phyloP scores from a whole-genome alignment of 2,888 invertebrate genomes.

The Leptopterna dolabrata region DNA sequence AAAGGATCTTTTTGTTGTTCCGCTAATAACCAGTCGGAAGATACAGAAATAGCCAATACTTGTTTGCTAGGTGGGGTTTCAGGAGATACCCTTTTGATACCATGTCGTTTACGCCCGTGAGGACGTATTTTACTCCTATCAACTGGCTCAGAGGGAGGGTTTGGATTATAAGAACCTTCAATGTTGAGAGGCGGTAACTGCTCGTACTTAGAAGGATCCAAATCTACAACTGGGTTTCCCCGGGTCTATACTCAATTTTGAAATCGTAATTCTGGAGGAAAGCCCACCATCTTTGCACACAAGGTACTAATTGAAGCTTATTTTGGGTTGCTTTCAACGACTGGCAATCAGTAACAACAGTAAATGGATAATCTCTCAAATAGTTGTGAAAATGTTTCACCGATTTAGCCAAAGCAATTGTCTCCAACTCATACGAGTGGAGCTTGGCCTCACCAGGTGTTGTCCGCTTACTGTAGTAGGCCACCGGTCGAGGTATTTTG shows the following conservation, averaged over 20 bases:
- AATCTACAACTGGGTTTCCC: not conserved
- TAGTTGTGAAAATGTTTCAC: constrained; percentile 37
- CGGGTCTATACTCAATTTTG: not conserved
- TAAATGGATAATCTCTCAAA: too few species aligned
- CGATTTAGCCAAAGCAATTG: not conserved
- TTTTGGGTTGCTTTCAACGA: constrained; percentile 24
- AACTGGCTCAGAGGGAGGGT: not conserved
- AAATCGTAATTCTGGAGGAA: too few species aligned
- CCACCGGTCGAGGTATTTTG: not conserved
- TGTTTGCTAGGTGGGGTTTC: not conserved
- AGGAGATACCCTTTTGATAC: not conserved
- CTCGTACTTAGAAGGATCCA: not conserved
- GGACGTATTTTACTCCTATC: constrained; percentile 8
- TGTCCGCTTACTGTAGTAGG: constrained; percentile 30
- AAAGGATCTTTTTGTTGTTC: constrained; percentile 41
- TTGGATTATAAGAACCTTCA: not conserved
- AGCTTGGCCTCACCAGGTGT: too few species aligned
- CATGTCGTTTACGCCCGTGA: constrained; percentile 38
- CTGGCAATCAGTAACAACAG: constrained; percentile 33
- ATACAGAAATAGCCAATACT: constrained; percentile 1
- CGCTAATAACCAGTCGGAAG: constrained; percentile 37
- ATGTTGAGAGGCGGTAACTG: not conserved
- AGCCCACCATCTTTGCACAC: too few species aligned
- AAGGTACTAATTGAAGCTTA: constrained; percentile 16
- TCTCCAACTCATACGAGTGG: too few species aligned